phyloP scores from a whole-genome alignment of 2,888 invertebrate genomes.

The Ectemnius continuus region DNA sequence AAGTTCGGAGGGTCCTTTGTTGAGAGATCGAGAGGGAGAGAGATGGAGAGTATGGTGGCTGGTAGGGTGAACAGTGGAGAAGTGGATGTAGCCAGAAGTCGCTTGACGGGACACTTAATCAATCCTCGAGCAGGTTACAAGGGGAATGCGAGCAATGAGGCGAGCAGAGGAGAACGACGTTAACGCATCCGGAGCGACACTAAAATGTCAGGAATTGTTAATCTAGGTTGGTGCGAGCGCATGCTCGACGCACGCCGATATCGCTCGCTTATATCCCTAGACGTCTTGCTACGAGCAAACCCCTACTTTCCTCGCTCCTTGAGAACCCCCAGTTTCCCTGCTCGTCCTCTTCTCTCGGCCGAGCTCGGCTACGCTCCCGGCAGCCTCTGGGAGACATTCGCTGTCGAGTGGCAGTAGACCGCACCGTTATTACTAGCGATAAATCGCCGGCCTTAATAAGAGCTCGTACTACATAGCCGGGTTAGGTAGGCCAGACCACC shows the following conservation, averaged over 20 bases:
- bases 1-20: conserved; percentile 50
- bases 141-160: neutral
- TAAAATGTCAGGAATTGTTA: conserved; percentile 71
- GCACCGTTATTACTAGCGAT: conserved; percentile 76
- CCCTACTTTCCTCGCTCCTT: conserved; percentile 38
- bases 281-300: conserved; percentile 31
- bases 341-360: conserved; percentile 2
- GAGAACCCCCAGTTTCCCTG: conserved; percentile 13
- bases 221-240: conserved; percentile 47
- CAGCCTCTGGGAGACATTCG: conserved; percentile 52
- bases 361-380: conserved; percentile 12
- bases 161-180: conserved; percentile 22
- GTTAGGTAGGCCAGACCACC: conserved; percentile 45
- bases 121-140: conserved; percentile 66
- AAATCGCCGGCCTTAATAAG: conserved; percentile 78
- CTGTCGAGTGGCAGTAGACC: conserved; percentile 68
- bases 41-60: conserved; percentile 46
- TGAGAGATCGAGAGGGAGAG: conserved; percentile 42
- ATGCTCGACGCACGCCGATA: conserved; percentile 4
- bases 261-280: conserved; percentile 5
- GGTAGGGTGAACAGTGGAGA: conserved; percentile 40
- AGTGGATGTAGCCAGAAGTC: conserved; percentile 48
- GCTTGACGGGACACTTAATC: conserved; percentile 65
- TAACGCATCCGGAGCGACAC: conserved; percentile 59
- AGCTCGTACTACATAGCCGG: conserved; percentile 59